Evolutionary conservation across 1,140 invertebrate species (phyloP).

Genomic region (Penaeus japonicus): DNA sequence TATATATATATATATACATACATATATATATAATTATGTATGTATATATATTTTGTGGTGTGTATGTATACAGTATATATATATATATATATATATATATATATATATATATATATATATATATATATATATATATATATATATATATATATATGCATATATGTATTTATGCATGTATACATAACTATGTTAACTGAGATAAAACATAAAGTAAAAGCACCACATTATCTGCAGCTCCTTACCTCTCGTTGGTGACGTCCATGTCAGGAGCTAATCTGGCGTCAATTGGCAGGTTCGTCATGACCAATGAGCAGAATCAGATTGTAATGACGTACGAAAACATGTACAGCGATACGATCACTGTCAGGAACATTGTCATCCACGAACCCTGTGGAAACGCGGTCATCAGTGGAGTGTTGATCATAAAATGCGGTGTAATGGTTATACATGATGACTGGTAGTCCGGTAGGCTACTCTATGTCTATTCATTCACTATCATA

Average conservation of each 20-base stretch:
- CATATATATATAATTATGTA: neutral
- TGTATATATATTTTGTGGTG: neutral
- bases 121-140: constrained; percentile 20
- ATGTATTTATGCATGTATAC: neutral
- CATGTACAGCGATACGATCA: constrained; percentile 67
- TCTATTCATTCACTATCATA: no score
- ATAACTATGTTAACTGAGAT: no score
- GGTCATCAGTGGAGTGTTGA: no score
- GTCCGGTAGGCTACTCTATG: no score
- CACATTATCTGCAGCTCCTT: neutral
- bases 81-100: neutral
- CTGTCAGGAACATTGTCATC: constrained; percentile 69
- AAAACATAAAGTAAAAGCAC: no score
- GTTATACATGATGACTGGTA: no score
- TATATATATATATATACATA: neutral
- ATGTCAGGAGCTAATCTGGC: constrained; percentile 62
- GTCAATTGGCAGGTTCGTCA: constrained; percentile 62
- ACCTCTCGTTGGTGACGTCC: constrained; percentile 63
- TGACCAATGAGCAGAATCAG: constrained; percentile 65
- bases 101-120: constrained; percentile 29
- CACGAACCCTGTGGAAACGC: constrained; percentile 65
- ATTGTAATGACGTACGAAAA: constrained; percentile 70
- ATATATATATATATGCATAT: constrained; percentile 36
- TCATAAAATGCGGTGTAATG: no score
- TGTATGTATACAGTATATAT: no score